These are phyloP conservation scores for Operophtera brumata DNA, from an alignment of 2,888 invertebrate genomes.

Conservation along the genomic window DNA sequence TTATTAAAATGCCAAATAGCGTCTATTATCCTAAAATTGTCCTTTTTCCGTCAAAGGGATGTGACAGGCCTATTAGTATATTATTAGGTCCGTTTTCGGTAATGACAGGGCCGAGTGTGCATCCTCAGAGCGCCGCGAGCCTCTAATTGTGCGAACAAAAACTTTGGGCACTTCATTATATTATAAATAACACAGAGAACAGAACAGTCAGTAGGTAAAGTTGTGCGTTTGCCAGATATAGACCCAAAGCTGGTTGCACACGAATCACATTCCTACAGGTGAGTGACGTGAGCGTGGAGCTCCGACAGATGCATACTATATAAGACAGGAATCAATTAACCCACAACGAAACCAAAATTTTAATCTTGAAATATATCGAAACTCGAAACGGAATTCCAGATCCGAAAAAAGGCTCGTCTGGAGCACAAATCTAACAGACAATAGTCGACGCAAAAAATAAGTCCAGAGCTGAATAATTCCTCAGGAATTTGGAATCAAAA, in stretches of 20 bases:
- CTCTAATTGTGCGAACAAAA: constrained; percentile 72
- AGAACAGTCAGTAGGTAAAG: not conserved
- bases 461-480: constrained; percentile 38
- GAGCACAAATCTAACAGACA: constrained; percentile 69
- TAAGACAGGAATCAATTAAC: constrained; percentile 56
- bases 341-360: constrained; percentile 47
- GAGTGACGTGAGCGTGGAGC: constrained; percentile 24
- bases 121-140: constrained; percentile 68
- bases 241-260: not conserved
- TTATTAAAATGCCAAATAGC: constrained; percentile 69
- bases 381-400: constrained; percentile 31
- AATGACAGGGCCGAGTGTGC: constrained; percentile 73
- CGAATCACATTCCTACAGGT: constrained; percentile 35
- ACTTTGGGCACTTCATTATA: constrained; percentile 74
- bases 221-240: not conserved
- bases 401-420: constrained; percentile 46
- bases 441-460: constrained; percentile 70
- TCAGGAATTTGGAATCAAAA: constrained; percentile 76
- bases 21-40: constrained; percentile 73
- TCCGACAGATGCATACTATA: constrained; percentile 38
- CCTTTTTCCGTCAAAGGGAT: constrained; percentile 68
- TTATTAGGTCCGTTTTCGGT: constrained; percentile 78
- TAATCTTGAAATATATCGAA: constrained; percentile 28
- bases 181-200: constrained; percentile 45
- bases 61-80: constrained; percentile 77